Evolutionary conservation across 2,888 invertebrate species (phyloP), one percentile per base, ranked within the genome.

Genomic region (Thymelicus sylvestris): DNA sequence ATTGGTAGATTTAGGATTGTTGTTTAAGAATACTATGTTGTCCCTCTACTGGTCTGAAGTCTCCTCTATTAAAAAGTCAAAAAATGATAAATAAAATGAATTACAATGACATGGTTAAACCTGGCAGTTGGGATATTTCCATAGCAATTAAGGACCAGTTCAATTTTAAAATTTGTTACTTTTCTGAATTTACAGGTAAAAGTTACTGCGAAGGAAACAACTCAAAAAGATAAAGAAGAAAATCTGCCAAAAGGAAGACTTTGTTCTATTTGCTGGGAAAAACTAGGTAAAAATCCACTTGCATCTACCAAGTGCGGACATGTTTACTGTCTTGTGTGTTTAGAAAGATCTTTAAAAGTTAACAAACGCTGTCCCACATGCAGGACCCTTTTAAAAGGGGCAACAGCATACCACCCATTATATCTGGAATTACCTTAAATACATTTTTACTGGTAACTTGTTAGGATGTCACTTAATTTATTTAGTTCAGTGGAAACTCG

Each of bases 301-400:
- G 86, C 84, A 66, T 88, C 91, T 59, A 91, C 90, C 8, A 88
- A 82, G 76, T 91, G 91, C 81, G 91, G 91, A 5, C 90, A 91
- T 79, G 86, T 91, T 0, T 91, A 80, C 74, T 91, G 90, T 72
- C 66, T 81, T 10, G 73, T 73, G 60, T 91, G 91, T 73, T 72
- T 91, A 48, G 73, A 85, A 74, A 69, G 73, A 41, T 78, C 82
- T 66, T 68, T 89, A 5, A 73, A 76, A 73, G 4, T 73, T 41
- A 79, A 83, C 50, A 85, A 84, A 55, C 83, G 74, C 71, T 91
- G 90, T 64, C 91, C 91, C 8, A 87, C 85, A 31, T 91, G 90
- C 68, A 82, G 90, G 72, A 71, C 74, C 62, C 12, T 48, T 13
- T 77, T 90, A 50, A 86, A 76, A 77, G 85, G 84, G 47, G 73